A percentile compares a stretch with the other conserved stretches of the same genome.
Evolutionary conservation across 2,888 invertebrate species (phyloP).

Genomic region (Ceraclea dissimilis): DNA sequence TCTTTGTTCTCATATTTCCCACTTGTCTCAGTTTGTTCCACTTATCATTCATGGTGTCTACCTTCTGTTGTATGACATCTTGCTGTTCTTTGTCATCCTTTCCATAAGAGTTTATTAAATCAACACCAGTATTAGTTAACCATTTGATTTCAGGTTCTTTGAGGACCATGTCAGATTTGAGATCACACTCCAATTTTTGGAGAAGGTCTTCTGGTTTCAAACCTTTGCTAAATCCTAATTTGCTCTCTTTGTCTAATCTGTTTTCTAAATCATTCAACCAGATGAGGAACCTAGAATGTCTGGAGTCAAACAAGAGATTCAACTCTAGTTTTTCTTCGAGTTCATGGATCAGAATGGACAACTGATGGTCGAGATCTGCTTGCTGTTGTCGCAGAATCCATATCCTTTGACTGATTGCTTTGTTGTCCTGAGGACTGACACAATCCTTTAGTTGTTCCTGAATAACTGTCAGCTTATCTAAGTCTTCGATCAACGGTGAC

Average conservation of each 20-base stretch:
- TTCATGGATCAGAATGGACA: conserved; percentile 62
- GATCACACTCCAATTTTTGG: conserved; percentile 63
- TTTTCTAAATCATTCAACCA: conserved; percentile 67
- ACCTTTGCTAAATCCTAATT: conserved; percentile 42
- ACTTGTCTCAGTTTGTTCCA: conserved; percentile 62
- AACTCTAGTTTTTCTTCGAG: conserved; percentile 68
- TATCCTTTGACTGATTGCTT: conserved; percentile 67
- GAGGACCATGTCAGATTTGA: conserved; percentile 66
- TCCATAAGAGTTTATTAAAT: conserved; percentile 56
- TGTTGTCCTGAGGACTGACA: conserved; percentile 76
- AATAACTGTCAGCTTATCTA: conserved; percentile 64
- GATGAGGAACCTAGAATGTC: conserved; percentile 55
- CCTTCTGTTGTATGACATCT: conserved; percentile 45
- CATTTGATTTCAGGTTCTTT: conserved; percentile 74
- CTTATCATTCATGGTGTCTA: conserved; percentile 56
- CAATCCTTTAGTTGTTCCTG: conserved; percentile 81
- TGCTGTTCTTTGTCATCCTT: conserved; percentile 59
- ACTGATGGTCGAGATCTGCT: conserved; percentile 71
- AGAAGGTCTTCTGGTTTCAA: conserved; percentile 68
- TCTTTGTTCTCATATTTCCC: conserved; percentile 59
- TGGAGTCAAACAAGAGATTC: conserved; percentile 61
- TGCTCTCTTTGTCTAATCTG: conserved; percentile 52
- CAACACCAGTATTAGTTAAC: conserved; percentile 61
- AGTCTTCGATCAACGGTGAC: conserved; percentile 49
- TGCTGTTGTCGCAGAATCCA: conserved; percentile 76